phyloP scores from a whole-genome alignment of 2,888 invertebrate genomes.

The Melangyna quadrimaculata region DNA sequence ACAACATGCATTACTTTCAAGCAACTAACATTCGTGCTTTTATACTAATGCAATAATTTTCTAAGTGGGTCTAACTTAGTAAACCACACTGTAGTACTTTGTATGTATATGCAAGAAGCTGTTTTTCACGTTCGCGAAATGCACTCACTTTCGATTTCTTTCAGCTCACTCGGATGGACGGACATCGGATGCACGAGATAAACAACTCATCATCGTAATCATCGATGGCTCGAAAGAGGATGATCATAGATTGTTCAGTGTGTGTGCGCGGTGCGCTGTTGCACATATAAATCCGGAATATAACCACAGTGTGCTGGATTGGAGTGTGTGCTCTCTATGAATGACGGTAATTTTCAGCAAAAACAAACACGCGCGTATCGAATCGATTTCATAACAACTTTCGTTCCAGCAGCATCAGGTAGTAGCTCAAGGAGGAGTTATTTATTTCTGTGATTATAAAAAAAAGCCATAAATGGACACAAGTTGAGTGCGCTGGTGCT shows the following conservation, averaged over 20 bases:
- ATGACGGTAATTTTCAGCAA: constrained; percentile 53
- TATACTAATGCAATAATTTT: too few species aligned
- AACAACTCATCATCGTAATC: constrained; percentile 39
- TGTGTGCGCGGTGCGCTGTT: constrained; percentile 19
- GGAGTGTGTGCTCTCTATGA: constrained; percentile 7
- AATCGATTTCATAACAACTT: constrained; percentile 71
- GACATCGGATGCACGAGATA: constrained; percentile 28
- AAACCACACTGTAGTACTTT: neutral
- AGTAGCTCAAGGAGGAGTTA: constrained; percentile 9
- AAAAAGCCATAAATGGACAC: constrained; percentile 49
- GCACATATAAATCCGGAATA: constrained; percentile 64
- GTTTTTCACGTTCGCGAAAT: constrained; percentile 64
- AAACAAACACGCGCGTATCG: constrained; percentile 29
- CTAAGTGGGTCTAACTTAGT: neutral
- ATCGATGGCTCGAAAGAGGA: constrained; percentile 7
- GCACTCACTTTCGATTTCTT: constrained; percentile 72
- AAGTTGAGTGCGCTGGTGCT: constrained; percentile 32
- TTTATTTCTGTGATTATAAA: constrained; percentile 23
- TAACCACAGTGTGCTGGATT: neutral
- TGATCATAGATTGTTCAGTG: constrained; percentile 23
- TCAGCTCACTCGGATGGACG: constrained; percentile 9
- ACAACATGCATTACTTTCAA: too few species aligned
- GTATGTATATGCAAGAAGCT: constrained; percentile 32
- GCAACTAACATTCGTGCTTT: too few species aligned
- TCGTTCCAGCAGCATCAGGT: constrained; percentile 42